These are phyloP conservation scores for Triplophysa dalaica DNA, from an alignment of 2,113 vertebrate species.

Conservation along the genomic window DNA sequence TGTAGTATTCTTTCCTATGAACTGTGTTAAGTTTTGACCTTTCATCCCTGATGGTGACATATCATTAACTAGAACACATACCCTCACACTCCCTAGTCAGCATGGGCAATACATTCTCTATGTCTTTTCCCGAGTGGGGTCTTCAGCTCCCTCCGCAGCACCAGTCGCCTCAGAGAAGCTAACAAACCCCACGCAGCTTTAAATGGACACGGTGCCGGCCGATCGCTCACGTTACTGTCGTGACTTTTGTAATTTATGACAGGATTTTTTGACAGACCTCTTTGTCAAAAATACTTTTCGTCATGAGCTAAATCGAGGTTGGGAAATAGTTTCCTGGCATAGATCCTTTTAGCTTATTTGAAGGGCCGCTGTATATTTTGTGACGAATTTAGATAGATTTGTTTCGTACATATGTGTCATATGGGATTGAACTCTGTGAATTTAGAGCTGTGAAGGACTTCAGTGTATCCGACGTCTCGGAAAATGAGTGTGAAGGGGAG, in stretches of 20 bases:
- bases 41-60: conserved; percentile 73
- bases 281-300: not conserved
- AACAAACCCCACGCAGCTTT: not conserved
- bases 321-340: not conserved
- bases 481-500: conserved; percentile 3
- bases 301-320: not conserved
- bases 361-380: not conserved
- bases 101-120: conserved; percentile 72
- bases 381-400: not conserved
- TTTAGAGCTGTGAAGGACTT: conserved; percentile 7
- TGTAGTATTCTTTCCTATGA: conserved; percentile 63
- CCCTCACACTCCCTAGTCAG: conserved; percentile 68
- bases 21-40: conserved; percentile 75
- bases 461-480: not conserved
- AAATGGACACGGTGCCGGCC: not conserved
- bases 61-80: conserved; percentile 68
- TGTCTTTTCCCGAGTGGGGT: conserved; percentile 54
- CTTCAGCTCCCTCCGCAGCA: conserved; percentile 27
- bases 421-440: not conserved
- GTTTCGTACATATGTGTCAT: not conserved
- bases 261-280: not conserved
- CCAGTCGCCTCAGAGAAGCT: conserved; percentile 25
- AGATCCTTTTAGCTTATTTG: not conserved
- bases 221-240: not conserved
- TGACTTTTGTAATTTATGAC: not conserved